Evolutionary conservation across 2,797 vertebrate species (phyloP).

Genomic region (Psittacula echo): DNA sequence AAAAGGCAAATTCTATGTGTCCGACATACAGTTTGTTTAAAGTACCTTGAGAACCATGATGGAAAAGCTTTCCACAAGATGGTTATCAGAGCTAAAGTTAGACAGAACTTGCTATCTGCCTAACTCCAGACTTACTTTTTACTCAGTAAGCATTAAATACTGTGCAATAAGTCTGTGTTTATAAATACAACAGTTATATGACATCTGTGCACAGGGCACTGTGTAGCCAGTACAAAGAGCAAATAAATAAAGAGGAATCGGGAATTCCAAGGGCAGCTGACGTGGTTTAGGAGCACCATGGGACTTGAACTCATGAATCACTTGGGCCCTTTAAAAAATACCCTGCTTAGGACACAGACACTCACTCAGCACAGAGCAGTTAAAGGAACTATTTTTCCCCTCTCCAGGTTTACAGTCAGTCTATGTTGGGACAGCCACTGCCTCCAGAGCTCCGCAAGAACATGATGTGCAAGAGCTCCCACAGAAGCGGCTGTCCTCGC

Average conservation of each 20-base stretch:
- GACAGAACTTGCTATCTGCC: neutral
- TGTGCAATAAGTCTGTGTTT: neutral
- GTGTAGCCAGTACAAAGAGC: slow-evolving; percentile 12
- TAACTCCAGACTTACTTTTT: neutral
- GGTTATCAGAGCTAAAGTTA: slow-evolving; percentile 38
- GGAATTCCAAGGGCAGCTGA: neutral
- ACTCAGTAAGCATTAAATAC: neutral
- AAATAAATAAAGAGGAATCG: slow-evolving; percentile 13
- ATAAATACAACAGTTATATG: neutral
- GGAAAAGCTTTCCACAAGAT: slow-evolving; percentile 41
- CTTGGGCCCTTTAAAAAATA: neutral
- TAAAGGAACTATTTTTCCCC: neutral
- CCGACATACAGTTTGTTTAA: slow-evolving; percentile 53
- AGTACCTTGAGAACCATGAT: slow-evolving; percentile 43
- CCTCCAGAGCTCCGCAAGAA: neutral
- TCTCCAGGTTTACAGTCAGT: neutral
- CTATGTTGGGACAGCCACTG: rapidly evolving
- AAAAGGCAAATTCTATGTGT: neutral
- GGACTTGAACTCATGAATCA: neutral
- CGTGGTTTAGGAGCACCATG: neutral
- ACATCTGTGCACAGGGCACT: neutral
- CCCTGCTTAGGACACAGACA: neutral
- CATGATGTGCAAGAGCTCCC: neutral
- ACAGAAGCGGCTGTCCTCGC: rapidly evolving
- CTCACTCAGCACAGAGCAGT: neutral